Evolutionary conservation across 2,797 vertebrate genomes (phyloP).

Genomic region (Cuniculus paca): DNA sequence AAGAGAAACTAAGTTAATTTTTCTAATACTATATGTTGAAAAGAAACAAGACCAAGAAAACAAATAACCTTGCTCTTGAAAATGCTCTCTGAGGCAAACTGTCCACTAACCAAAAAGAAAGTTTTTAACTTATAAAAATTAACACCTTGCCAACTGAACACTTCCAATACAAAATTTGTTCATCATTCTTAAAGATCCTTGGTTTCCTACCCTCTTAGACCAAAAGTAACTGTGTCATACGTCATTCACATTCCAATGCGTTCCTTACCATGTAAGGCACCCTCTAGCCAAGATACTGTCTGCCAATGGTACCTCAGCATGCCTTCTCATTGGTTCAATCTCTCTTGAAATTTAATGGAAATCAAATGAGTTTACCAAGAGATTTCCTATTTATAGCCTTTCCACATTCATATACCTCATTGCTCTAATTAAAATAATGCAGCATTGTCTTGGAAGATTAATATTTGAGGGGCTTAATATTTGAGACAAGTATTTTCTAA

Average conservation of each 20-base stretch:
- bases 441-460: not conserved
- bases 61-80: not conserved
- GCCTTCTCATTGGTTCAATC: not conserved
- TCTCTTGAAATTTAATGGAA: not conserved
- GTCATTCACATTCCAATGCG: not conserved
- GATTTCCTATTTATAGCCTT: not conserved
- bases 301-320: not conserved
- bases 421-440: not conserved
- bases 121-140: not conserved
- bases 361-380: not conserved
- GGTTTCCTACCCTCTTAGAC: not conserved
- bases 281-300: not conserved
- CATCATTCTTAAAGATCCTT: not conserved
- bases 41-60: not conserved
- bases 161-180: not conserved
- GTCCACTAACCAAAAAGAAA: not conserved
- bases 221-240: not conserved
- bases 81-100: not conserved
- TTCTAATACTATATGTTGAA: not conserved
- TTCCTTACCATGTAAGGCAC: not conserved
- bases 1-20: not conserved
- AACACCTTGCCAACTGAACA: not conserved
- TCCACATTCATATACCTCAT: not conserved
- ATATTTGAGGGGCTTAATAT: not conserved
- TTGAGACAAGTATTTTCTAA: not conserved